phyloP scores from a whole-genome alignment of 1,140 invertebrate genomes.

The Trichoplusia ni region DNA sequence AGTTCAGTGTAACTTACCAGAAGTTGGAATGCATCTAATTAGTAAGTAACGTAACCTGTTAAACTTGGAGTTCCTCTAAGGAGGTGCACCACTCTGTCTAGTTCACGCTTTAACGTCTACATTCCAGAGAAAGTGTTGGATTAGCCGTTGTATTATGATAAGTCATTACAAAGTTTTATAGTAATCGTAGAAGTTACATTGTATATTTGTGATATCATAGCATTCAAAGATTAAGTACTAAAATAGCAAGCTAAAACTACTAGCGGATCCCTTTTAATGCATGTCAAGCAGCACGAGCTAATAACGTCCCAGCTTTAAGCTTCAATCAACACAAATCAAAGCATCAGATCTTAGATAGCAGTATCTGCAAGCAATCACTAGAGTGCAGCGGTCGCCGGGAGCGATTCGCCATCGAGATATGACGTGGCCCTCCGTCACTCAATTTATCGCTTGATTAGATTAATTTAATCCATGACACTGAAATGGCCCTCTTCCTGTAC shows the following conservation, averaged over 20 bases:
- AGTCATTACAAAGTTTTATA: too few relatives aligned
- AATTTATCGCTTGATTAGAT: constrained; percentile 73
- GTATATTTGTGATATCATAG: too few relatives aligned
- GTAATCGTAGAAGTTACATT: too few relatives aligned
- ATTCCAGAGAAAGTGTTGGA: too few relatives aligned
- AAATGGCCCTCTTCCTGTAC: constrained; percentile 68
- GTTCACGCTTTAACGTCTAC: too few relatives aligned
- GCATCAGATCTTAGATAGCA: neutral
- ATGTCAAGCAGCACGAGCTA: too few relatives aligned
- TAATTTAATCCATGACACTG: constrained; percentile 70
- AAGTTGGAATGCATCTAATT: neutral
- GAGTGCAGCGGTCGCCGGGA: neutral
- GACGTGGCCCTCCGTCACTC: constrained; percentile 45
- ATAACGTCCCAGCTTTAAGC: neutral
- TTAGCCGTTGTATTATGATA: too few relatives aligned
- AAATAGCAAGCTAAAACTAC: too few relatives aligned
- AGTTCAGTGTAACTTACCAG: neutral
- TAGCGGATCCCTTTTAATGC: too few relatives aligned
- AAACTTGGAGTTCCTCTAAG: too few relatives aligned
- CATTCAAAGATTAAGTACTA: too few relatives aligned
- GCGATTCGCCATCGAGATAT: constrained; percentile 39
- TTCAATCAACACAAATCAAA: neutral
- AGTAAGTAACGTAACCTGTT: neutral
- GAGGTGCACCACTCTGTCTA: too few relatives aligned
- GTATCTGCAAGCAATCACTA: constrained; percentile 9